Percentiles rank a stretch among this genome's conserved stretches.
Conservation (phyloP, 2,888 invertebrate species). For the Chorisops tibialis region DNA sequence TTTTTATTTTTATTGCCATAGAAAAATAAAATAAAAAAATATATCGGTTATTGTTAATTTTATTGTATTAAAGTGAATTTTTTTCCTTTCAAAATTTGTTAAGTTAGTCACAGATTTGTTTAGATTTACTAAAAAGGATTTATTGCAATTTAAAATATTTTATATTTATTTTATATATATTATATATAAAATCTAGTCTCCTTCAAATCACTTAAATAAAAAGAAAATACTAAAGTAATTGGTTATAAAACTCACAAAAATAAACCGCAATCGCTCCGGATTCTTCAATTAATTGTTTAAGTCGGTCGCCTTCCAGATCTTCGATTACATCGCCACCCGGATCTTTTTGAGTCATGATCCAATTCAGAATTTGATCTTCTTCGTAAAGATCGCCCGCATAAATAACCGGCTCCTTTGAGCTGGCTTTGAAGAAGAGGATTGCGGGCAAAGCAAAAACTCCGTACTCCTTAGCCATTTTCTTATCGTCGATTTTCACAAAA, state of each 20-base stretch:
- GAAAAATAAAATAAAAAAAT: neutral
- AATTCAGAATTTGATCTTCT: conserved; percentile 82
- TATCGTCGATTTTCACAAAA: conserved; percentile 89
- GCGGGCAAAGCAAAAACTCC: conserved; percentile 90
- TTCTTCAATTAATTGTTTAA: conserved; percentile 71
- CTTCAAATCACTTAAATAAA: conserved; percentile 30
- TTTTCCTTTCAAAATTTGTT: neutral
- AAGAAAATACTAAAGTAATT: no score
- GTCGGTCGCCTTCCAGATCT: conserved; percentile 76
- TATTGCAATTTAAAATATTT: no score
- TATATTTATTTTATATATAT: conserved; percentile 2
- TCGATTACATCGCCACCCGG: conserved; percentile 89
- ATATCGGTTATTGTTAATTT: neutral
- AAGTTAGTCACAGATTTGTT: neutral
- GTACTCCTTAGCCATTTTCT: conserved; percentile 77
- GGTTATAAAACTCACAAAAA: conserved; percentile 74
- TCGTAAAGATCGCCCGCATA: conserved; percentile 87
- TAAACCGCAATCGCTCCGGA: conserved; percentile 83
- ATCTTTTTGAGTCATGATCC: conserved; percentile 88
- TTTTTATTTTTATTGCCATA: conserved; percentile 8
- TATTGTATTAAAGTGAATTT: neutral
- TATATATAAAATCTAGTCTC: conserved; percentile 34
- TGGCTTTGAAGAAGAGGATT: conserved; percentile 83
- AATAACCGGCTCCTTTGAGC: conserved; percentile 84
- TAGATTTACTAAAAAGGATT: no score